phyloP scores from a whole-genome alignment of 2,113 vertebrate species.

The Myiozetetes cayanensis region DNA sequence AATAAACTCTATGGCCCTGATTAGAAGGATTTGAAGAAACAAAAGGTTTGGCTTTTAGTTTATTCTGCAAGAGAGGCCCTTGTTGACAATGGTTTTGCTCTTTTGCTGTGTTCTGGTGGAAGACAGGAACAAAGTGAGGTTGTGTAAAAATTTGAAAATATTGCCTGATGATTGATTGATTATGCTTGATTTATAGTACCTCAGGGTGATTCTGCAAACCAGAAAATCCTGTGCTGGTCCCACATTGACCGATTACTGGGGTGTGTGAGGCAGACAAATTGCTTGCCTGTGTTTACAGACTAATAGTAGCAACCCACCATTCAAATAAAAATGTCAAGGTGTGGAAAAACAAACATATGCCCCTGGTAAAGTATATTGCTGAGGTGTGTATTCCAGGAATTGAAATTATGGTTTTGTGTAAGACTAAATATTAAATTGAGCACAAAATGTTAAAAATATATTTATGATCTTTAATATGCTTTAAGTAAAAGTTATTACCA shows the following conservation, averaged over 20 bases:
- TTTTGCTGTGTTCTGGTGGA: background rate
- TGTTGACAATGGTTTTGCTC: background rate
- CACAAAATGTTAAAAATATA: background rate
- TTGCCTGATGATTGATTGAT: slow-evolving; percentile 30
- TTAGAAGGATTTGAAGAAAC: background rate
- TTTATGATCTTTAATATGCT: slow-evolving; percentile 45
- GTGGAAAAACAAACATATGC: background rate
- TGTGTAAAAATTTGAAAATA: background rate
- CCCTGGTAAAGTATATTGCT: background rate
- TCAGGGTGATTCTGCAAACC: slow-evolving; percentile 7
- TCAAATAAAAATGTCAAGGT: slow-evolving; percentile 47
- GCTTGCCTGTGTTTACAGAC: background rate
- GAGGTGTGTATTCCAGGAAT: background rate
- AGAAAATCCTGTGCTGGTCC: background rate
- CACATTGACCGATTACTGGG: background rate
- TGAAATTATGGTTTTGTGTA: background rate
- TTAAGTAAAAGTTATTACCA: background rate
- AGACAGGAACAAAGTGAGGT: slow-evolving; percentile 5
- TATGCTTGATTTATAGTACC: background rate
- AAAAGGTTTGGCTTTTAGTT: background rate
- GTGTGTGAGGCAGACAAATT: background rate
- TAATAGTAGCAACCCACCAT: background rate
- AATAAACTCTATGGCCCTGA: background rate
- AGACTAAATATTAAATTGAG: slow-evolving; percentile 29
- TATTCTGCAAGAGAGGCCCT: background rate